These are phyloP conservation scores for Agapornis canus DNA, from an alignment of 2,797 vertebrate genomes.

Conservation along the genomic window DNA sequence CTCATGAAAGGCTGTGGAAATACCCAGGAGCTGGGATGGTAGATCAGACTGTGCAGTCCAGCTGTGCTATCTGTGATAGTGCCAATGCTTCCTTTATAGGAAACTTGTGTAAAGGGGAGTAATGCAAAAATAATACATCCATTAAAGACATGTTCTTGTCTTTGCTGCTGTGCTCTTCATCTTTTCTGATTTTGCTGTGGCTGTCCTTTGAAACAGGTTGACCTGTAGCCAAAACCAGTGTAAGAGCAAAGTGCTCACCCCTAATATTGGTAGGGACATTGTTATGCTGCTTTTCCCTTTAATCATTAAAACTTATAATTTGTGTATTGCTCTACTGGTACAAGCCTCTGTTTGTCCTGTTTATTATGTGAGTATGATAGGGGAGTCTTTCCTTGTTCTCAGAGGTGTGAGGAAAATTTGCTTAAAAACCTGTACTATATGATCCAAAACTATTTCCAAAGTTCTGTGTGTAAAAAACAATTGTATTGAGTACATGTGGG, in stretches of 20 bases:
- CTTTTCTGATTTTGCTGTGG: neutral
- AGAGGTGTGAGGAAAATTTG: neutral
- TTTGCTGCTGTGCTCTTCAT: neutral
- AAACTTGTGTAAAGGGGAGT: neutral
- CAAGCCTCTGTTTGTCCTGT: neutral
- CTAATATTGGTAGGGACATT: neutral
- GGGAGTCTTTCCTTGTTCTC: neutral
- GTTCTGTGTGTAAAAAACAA: neutral
- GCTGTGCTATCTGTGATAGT: neutral
- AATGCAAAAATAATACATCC: neutral
- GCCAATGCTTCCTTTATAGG: neutral
- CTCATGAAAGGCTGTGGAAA: neutral
- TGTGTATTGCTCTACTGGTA: neutral
- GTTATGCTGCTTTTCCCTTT: neutral
- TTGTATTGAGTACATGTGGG: neutral
- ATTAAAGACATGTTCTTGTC: neutral
- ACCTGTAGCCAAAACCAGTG: neutral
- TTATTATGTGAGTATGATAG: neutral
- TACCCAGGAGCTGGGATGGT: neutral
- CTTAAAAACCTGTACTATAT: neutral
- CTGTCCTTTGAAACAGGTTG: neutral
- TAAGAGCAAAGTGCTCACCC: neutral
- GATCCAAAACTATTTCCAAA: neutral
- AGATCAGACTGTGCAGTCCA: neutral
- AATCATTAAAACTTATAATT: neutral